Percentiles rank a stretch among this genome's conserved stretches.
phyloP scores from a whole-genome alignment of 2,888 invertebrate species.

The Lomographa bimaculata region DNA sequence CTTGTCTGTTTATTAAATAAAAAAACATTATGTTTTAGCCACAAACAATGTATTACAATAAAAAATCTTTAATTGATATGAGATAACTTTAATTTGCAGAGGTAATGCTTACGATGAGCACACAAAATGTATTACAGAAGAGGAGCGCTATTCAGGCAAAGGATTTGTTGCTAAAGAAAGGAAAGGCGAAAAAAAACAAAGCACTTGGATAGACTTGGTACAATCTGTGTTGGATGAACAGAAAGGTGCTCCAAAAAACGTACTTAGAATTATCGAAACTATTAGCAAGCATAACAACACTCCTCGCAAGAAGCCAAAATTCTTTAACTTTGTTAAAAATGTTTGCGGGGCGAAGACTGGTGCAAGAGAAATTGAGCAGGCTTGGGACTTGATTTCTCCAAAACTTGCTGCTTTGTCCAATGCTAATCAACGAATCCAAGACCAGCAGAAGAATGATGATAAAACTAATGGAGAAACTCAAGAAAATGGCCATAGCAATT shows the following conservation, averaged over 20 bases:
- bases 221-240: slow-evolving; percentile 85
- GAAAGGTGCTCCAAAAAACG: slow-evolving; percentile 77
- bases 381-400: slow-evolving; percentile 86
- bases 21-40: too few species aligned
- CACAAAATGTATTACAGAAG: slow-evolving; percentile 93
- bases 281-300: slow-evolving; percentile 90
- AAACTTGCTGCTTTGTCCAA: slow-evolving; percentile 78
- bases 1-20: too few species aligned
- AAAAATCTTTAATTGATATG: too few species aligned
- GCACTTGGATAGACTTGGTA: slow-evolving; percentile 90
- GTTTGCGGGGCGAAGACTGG: slow-evolving; percentile 83
- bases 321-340: slow-evolving; percentile 89
- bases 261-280: slow-evolving; percentile 85
- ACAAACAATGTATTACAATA: too few species aligned
- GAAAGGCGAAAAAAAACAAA: slow-evolving; percentile 94
- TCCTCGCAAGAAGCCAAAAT: slow-evolving; percentile 93
- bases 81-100: slow-evolving; percentile 82
- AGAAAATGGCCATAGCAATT: slow-evolving; percentile 32
- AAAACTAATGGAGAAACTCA: slow-evolving; percentile 28
- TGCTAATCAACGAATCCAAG: slow-evolving; percentile 50
- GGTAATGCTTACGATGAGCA: slow-evolving; percentile 90
- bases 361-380: slow-evolving; percentile 83
- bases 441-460: slow-evolving; percentile 36
- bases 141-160: slow-evolving; percentile 94
- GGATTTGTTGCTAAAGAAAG: slow-evolving; percentile 89